Evolutionary conservation across 1,140 invertebrate genomes (phyloP), one percentile per base, ranked within the genome.

Genomic region (Polypedilum vanderplanki): DNA sequence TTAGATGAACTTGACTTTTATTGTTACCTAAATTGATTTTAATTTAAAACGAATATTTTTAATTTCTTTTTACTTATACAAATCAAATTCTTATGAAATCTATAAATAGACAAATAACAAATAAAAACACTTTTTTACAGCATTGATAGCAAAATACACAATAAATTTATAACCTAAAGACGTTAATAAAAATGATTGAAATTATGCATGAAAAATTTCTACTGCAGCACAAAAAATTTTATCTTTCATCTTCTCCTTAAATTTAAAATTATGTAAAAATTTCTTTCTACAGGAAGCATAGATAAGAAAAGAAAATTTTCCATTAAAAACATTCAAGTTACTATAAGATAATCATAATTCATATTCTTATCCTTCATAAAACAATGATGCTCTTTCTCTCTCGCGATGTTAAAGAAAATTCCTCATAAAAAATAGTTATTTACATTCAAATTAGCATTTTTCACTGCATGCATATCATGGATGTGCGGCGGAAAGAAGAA

Each of bases 361-460:
- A 46, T 46, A 46, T 46, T 46, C 41, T 1, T 46, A 46, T 15
- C 41, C 41, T 7, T 10, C n/a, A n/a, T n/a, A 46, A 46, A 46
- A 46, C 41, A 46, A 46, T 46, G 41, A 15, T 8, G 9, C 15
- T 46, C 1, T 15, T 46, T 8, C 41, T n/a, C 1, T 15, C 41
- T 46, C 41, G 41, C 41, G 41, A 46, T 46, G 15, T 46, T 8
- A 46, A 46, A 41, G 10, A 41, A 41, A 41, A 41, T 10, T 46
- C 15, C 41, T 46, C 41, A 7, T 46, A 10, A 46, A 46, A 46
- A 46, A 46, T 46, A 67, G n/a, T 67, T 67, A 67, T 67, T 67
- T 67, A 67, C 64, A 67, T 67, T 67, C n/a, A 67, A 67, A 67
- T 67, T 67, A 67, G 64, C 64, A 67, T 67, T 67, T 67, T 67